Evolutionary conservation across 2,888 invertebrate species (phyloP), one percentile per base, ranked within the genome.

Genomic region (Alsophila aescularia): DNA sequence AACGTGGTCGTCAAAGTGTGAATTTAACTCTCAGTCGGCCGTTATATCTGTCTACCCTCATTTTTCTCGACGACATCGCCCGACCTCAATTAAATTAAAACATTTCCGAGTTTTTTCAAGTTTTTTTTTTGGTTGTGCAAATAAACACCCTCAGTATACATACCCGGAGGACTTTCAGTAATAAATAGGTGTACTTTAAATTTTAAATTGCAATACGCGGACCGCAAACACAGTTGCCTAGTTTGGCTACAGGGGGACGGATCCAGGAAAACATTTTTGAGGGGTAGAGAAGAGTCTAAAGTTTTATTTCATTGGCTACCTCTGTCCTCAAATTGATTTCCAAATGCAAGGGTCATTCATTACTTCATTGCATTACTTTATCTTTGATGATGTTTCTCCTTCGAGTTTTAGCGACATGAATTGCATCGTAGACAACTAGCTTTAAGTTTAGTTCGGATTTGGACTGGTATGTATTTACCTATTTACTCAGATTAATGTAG

Each of bases 201-300:
- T 63, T 69, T 72, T 66, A 69, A 71, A 70, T 67, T 67, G 64
- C 66, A 66, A 63, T 62, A 48, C 57, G 54, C 56, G 58, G 49
- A 57, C 62, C 64, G 49, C 66, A 53, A 52, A 59, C 54, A 62
- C 35, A 31, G 54, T 44, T 52, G 43, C 45, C 24, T 42, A 40
- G 60, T 61, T 62, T 69, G 54, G 51, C 2, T 10, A 21, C 1
- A 13, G 41, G 40, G 21, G n/a, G 32, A 53, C 69, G 64, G 47
- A 47, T 15, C 35, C 13, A 40, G 24, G 44, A 37, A 10, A n/a
- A 7, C 0, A 8, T 1, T 27, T 24, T 24, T 24, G 24, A 7
- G 24, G 24, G 24, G 24, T 24, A 1, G 8, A 24, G 10, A 8
- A 8, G n/a, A 4, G 21, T 3, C 21, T 21, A 21, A 21, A 21